A percentile compares a stretch with the other conserved stretches of the same genome.
phyloP scores from a whole-genome alignment of 1,140 invertebrate species.

The Drosophila elegans region DNA sequence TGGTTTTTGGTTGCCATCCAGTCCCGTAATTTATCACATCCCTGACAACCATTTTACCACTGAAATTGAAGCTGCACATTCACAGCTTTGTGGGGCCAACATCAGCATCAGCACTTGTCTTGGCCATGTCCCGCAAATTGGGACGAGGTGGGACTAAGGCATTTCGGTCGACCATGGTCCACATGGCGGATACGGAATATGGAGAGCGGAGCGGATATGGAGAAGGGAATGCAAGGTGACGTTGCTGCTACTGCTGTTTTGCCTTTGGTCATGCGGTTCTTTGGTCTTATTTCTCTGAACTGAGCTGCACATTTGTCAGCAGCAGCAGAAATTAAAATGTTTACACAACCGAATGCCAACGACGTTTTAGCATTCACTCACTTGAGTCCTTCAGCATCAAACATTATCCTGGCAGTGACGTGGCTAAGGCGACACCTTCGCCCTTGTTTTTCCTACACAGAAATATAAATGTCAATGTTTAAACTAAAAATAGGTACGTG shows the following conservation, averaged over 20 bases:
- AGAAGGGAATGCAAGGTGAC: constrained; percentile 40
- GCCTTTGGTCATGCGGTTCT: constrained; percentile 50
- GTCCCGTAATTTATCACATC: constrained; percentile 49
- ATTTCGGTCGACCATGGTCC: constrained; percentile 68
- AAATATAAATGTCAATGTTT: constrained; percentile 2
- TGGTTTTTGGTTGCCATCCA: not conserved
- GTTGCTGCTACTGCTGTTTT: constrained; percentile 16
- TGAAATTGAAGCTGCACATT: constrained; percentile 66
- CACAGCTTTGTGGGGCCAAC: constrained; percentile 46
- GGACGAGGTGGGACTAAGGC: constrained; percentile 27
- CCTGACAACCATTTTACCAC: constrained; percentile 28
- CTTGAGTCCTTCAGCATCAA: constrained; percentile 51
- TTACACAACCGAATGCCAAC: constrained; percentile 78
- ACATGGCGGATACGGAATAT: constrained; percentile 52
- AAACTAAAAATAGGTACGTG: not conserved
- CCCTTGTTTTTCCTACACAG: constrained; percentile 13
- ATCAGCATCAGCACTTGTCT: constrained; percentile 38
- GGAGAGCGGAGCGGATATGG: constrained; percentile 4
- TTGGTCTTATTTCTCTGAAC: constrained; percentile 17
- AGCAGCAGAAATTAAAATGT: constrained; percentile 79
- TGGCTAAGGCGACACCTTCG: constrained; percentile 35
- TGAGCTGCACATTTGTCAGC: constrained; percentile 72
- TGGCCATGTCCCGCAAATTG: constrained; percentile 19
- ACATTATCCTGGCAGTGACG: constrained; percentile 43
- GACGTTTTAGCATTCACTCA: constrained; percentile 69